These are phyloP conservation scores for Sander lucioperca DNA, from an alignment of 2,113 vertebrate genomes.

Conservation along the genomic window DNA sequence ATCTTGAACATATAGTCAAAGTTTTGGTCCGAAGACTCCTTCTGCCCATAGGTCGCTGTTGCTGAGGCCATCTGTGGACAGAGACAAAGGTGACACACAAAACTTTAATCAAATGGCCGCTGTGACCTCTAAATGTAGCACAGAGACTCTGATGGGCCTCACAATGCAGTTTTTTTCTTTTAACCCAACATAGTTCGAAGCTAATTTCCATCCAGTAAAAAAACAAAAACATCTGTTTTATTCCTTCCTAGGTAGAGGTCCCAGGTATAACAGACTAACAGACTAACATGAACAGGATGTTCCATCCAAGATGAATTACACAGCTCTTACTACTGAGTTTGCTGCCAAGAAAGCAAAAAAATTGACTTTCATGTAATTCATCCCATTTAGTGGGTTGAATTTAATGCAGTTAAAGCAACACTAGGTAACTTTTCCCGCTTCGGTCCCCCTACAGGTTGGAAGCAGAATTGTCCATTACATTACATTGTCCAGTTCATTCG, in stretches of 20 bases:
- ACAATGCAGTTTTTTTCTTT: neutral
- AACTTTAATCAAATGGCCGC: neutral
- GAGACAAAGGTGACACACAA: neutral
- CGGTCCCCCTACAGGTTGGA: too few relatives aligned
- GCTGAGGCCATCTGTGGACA: conserved; percentile 93
- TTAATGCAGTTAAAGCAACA: too few relatives aligned
- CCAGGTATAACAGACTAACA: neutral
- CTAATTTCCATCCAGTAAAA: neutral
- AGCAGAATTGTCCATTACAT: too few relatives aligned
- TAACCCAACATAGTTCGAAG: neutral
- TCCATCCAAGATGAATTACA: neutral
- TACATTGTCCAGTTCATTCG: too few relatives aligned
- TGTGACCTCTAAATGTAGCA: neutral
- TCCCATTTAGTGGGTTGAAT: too few relatives aligned
- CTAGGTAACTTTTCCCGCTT: too few relatives aligned
- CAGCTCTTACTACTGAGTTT: neutral
- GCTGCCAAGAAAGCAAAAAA: neutral
- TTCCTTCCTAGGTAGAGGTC: neutral
- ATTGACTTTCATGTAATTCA: neutral
- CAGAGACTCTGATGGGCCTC: too few relatives aligned
- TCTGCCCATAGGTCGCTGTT: conserved; percentile 91
- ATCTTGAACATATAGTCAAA: conserved; percentile 99
- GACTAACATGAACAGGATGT: too few relatives aligned
- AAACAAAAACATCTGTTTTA: too few relatives aligned
- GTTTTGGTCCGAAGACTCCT: conserved; percentile 97